Conservation (phyloP, 1,140 invertebrate genomes). For the Cardiocondyla obscurior region DNA sequence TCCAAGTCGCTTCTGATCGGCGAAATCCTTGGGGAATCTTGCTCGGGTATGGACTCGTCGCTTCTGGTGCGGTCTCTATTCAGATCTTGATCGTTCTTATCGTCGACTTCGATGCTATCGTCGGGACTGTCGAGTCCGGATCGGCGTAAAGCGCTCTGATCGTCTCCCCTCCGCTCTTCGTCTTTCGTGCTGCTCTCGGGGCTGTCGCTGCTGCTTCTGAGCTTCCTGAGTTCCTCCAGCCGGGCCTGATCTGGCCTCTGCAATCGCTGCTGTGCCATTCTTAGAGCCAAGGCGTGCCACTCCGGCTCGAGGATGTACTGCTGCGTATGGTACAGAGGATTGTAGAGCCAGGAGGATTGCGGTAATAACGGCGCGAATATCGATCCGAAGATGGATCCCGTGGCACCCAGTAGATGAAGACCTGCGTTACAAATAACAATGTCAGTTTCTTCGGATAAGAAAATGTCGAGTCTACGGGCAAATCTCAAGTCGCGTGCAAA, state of each 20-base stretch:
- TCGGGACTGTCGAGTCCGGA: slow-evolving; percentile 78
- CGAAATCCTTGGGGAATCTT: slow-evolving; percentile 76
- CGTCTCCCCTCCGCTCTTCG: slow-evolving; percentile 67
- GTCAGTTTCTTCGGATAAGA: not conserved
- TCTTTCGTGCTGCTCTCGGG: slow-evolving; percentile 76
- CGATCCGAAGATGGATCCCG: slow-evolving; percentile 80
- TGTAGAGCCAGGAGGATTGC: slow-evolving; percentile 81
- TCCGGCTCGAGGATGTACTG: slow-evolving; percentile 82
- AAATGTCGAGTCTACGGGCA: no score
- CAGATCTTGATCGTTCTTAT: slow-evolving; percentile 75
- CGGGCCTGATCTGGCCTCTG: slow-evolving; percentile 79
- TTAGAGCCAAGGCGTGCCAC: slow-evolving; percentile 81
- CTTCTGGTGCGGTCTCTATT: slow-evolving; percentile 74
- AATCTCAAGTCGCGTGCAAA: not conserved
- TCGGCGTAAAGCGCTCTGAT: slow-evolving; percentile 61
- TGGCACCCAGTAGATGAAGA: slow-evolving; percentile 81
- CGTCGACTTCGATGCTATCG: slow-evolving; percentile 82
- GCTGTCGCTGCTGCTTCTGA: slow-evolving; percentile 73
- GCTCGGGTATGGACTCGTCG: slow-evolving; percentile 78
- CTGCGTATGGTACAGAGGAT: slow-evolving; percentile 80
- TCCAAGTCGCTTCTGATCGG: slow-evolving; percentile 74
- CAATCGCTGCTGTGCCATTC: slow-evolving; percentile 82
- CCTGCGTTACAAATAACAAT: slow-evolving; percentile 69
- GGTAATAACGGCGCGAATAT: slow-evolving; percentile 82
- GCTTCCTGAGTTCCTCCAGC: slow-evolving; percentile 78